Conservation (phyloP, 2,888 invertebrate genomes). For the Silvanus unidentatus region DNA sequence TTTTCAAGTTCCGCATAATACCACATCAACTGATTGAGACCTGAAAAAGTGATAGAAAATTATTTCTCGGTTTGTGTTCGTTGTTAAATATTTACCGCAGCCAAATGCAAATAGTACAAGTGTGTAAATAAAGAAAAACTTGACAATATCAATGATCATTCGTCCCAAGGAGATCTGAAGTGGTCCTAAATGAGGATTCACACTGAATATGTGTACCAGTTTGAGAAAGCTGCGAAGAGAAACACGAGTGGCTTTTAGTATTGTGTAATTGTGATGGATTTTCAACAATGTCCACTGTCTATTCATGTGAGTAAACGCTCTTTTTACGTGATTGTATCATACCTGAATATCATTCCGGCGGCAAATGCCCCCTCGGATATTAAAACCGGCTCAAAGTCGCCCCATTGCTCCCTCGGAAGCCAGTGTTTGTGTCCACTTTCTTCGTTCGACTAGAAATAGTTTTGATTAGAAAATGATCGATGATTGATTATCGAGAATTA, state of each 20-base stretch:
- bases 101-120: slow-evolving; percentile 92
- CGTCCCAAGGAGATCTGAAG: slow-evolving; percentile 90
- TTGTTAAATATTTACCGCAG: slow-evolving; percentile 62
- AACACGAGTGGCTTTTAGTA: no score
- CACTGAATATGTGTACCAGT: slow-evolving; percentile 93
- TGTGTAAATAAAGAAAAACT: slow-evolving; percentile 93
- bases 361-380: slow-evolving; percentile 92
- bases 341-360: slow-evolving; percentile 92
- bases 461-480: slow-evolving; percentile 2
- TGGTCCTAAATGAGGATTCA: slow-evolving; percentile 94
- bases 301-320: neutral
- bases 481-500: slow-evolving; percentile 40
- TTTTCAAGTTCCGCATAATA: slow-evolving; percentile 84
- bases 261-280: no score
- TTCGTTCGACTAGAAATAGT: slow-evolving; percentile 26
- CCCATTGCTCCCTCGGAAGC: slow-evolving; percentile 87
- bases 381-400: slow-evolving; percentile 91
- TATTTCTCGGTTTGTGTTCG: neutral
- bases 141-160: slow-evolving; percentile 91
- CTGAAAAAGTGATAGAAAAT: slow-evolving; percentile 40
- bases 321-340: neutral
- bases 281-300: neutral
- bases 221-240: slow-evolving; percentile 67
- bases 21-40: slow-evolving; percentile 87
- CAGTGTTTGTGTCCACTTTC: no score